Evolutionary conservation across 92 coral and sea anemone genomes (phyloP), one percentile per base, ranked within the genome.

Genomic region (Pocillopora meandrina): DNA sequence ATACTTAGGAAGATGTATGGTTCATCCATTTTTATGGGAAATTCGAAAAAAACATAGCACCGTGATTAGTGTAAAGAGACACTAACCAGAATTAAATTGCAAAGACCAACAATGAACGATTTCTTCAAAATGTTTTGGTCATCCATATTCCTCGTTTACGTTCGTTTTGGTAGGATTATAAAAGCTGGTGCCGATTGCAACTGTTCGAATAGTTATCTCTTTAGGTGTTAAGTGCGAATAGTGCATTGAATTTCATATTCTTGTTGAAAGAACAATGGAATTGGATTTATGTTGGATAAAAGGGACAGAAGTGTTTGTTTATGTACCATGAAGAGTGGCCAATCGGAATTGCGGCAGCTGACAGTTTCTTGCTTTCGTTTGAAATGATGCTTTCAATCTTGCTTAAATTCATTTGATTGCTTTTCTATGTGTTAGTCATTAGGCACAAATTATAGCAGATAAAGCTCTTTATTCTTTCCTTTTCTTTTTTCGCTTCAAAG

Each of bases 151-250:
- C 56, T 33, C 33, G 31, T 56, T 26, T 56, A 47, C 23, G 23
- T 69, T 34, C 57, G 61, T 42, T 34, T 49, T 11, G 65, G 47
- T 33, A 34, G 19, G 56, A 31, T 61, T 1, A 74, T 5, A 56
- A 11, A 11, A 68, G 33, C 23, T 18, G 17, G 33, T 69, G 5
- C 21, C 34, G 5, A 57, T 18, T 19, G 34, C 76, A 68, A 70
- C 75, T 80, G 84, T 69, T 73, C 5, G 31, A 80, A 80, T 69
- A n/a, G 56, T 80, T 69, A 56, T 56, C 66, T 26, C 55, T 2
- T 26, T 55, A 80, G 57, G 65, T 58, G 56, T 56, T 21, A 33
- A 69, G 13, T 31, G 62, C 16, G 65, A 34, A 49, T 56, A 56
- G 26, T 70, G 56, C 56, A 70, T 13, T 20, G 20, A 70, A 14